phyloP scores from a whole-genome alignment of 2,888 invertebrate genomes.

The Eupeodes luniger region DNA sequence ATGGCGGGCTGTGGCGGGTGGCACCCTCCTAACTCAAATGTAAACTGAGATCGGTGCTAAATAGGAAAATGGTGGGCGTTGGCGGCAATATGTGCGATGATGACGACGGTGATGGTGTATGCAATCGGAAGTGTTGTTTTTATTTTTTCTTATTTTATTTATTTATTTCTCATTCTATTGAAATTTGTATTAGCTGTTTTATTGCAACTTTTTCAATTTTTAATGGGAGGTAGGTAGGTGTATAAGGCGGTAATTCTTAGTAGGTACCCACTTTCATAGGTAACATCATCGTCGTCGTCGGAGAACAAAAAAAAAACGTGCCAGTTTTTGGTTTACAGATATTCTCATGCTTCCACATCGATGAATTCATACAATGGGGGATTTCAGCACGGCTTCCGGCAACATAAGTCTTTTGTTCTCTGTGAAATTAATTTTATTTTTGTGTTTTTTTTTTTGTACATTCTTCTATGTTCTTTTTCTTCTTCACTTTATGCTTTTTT shows the following conservation, averaged over 20 bases:
- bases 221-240: not conserved
- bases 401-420: conserved; percentile 59
- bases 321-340: conserved; percentile 46
- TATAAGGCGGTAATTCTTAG: not conserved
- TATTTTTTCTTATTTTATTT: not conserved
- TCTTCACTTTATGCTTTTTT: not conserved
- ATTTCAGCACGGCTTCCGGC: conserved; percentile 63
- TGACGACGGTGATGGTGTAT: conserved; percentile 10
- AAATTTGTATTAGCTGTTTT: not conserved
- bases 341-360: conserved; percentile 64
- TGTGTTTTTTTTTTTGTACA: not conserved
- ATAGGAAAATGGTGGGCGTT: conserved; percentile 62
- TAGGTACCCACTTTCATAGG: not conserved
- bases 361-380: conserved; percentile 51
- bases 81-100: conserved; percentile 20
- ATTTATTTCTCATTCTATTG: conserved; percentile 36
- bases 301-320: conserved; percentile 30
- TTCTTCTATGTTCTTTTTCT: not conserved
- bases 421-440: conserved; percentile 30
- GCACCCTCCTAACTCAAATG: too few species aligned
- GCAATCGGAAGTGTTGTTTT: conserved; percentile 44
- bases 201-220: not conserved
- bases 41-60: conserved; percentile 1
- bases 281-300: not conserved
- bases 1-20: too few species aligned